phyloP scores from a whole-genome alignment of 2,797 vertebrate species.

The Onychomys arenicola region DNA sequence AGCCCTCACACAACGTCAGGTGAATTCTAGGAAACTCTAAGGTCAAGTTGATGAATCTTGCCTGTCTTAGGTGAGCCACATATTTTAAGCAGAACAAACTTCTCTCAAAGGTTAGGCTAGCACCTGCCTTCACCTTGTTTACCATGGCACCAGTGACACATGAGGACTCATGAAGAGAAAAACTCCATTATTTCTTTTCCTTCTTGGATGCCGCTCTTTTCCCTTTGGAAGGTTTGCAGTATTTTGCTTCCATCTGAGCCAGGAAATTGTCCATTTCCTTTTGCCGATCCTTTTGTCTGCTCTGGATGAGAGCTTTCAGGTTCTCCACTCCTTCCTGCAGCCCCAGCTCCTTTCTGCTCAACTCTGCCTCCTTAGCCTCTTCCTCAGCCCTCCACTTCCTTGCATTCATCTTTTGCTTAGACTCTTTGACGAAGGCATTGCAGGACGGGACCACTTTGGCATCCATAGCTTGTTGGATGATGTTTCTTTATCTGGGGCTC shows the following conservation, averaged over 20 bases:
- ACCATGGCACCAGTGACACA: too few relatives aligned
- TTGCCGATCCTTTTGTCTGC: constrained; percentile 91
- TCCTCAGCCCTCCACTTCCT: constrained; percentile 92
- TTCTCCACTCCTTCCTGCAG: constrained; percentile 87
- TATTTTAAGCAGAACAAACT: too few relatives aligned
- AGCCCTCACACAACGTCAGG: too few relatives aligned
- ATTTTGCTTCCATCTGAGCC: constrained; percentile 94
- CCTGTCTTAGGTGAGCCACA: too few relatives aligned
- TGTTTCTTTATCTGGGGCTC: constrained; percentile 93
- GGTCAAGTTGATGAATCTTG: too few relatives aligned
- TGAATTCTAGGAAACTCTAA: too few relatives aligned
- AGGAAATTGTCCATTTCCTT: constrained; percentile 91
- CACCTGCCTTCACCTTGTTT: too few relatives aligned
- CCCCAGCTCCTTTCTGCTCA: constrained; percentile 90
- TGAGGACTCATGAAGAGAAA: constrained; percentile 40
- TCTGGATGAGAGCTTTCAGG: constrained; percentile 91
- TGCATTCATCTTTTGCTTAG: constrained; percentile 88
- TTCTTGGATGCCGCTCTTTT: constrained; percentile 88
- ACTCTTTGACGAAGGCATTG: constrained; percentile 90
- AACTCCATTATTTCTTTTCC: constrained; percentile 90
- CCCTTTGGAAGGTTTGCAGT: constrained; percentile 87
- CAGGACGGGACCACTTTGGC: constrained; percentile 87
- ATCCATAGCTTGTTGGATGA: constrained; percentile 89
- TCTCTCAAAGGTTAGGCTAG: too few relatives aligned
- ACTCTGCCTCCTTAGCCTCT: constrained; percentile 93